Base-by-base conservation (phyloP, 2,888 invertebrate species). In the Latheticus oryzae region DNA sequence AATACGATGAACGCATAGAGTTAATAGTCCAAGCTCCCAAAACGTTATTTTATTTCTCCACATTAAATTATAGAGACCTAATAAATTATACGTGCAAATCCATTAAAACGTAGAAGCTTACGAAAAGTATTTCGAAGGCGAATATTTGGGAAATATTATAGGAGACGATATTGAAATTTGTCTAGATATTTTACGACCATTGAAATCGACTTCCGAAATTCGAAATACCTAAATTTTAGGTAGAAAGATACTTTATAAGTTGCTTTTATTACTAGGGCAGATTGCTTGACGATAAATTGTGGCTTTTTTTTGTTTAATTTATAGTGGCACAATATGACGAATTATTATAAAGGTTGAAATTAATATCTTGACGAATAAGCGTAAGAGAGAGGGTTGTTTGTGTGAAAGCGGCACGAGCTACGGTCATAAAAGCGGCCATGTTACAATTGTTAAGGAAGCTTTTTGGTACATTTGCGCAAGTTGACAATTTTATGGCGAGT, bases 401-500 rank as follows among this genome's bases (percentile, higher is more conserved):
- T 32, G 47, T 47, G 33, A 35, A n/a, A n/a, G n/a, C 33, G 33
- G 23, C 23, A 28, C 17, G 8, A 13, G 11, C 17, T 5, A 9
- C 32, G 26, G 24, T 16, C 42, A 30, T 56, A 56, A 52, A 56
- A 58, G 50, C 42, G 30, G 45, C 45, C 48, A 43, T 61, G 48
- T 53, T 45, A 50, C 54, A 61, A 57, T 58, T 54, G 38, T 38
- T 37, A 33, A 42, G 51, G 61, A 60, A 60, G 62, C 58, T 61
- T 62, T 62, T 57, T 58, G 57, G 57, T 52, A 55, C 62, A 64
- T 64, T 64, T 61, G 57, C 53, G 61, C 56, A 52, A 60, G 60
- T 64, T 58, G 64, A 64, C 64, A 64, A 62, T 57, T 64, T 64
- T 64, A 64, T 61, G 64, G 64, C 51, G 28, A 51, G 33, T 61